These are phyloP conservation scores for Rotaria sp. DNA, from an alignment of 2,888 invertebrate genomes.

Conservation along the genomic window DNA sequence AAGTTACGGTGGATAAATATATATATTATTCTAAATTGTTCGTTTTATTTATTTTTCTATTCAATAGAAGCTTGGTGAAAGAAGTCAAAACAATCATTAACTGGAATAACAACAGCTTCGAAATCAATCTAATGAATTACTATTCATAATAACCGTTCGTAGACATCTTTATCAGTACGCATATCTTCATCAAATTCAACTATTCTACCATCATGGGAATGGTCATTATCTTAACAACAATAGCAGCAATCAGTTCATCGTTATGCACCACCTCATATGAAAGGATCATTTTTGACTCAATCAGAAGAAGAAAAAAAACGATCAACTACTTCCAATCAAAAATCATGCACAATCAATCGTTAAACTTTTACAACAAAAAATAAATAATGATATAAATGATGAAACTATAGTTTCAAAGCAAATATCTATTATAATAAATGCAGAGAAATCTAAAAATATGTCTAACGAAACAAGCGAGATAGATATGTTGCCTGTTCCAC, in stretches of 20 bases:
- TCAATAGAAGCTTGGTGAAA: background rate
- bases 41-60: background rate
- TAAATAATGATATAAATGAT: background rate
- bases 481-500: background rate
- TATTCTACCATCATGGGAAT: background rate
- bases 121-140: background rate
- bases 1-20: background rate
- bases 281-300: background rate
- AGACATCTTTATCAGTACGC: background rate
- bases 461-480: background rate
- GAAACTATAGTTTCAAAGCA: background rate
- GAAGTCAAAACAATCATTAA: background rate
- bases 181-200: background rate
- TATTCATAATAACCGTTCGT: background rate
- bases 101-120: background rate
- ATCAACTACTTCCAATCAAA: background rate
- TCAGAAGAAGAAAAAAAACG: background rate
- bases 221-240: background rate
- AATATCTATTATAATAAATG: background rate
- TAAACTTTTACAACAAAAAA: background rate
- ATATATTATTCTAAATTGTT: background rate
- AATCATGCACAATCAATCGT: background rate
- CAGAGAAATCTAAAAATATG: background rate
- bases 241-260: background rate
- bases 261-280: background rate